Evolutionary conservation across 2,888 invertebrate genomes (phyloP).

Genomic region (Eristalis intricaria): DNA sequence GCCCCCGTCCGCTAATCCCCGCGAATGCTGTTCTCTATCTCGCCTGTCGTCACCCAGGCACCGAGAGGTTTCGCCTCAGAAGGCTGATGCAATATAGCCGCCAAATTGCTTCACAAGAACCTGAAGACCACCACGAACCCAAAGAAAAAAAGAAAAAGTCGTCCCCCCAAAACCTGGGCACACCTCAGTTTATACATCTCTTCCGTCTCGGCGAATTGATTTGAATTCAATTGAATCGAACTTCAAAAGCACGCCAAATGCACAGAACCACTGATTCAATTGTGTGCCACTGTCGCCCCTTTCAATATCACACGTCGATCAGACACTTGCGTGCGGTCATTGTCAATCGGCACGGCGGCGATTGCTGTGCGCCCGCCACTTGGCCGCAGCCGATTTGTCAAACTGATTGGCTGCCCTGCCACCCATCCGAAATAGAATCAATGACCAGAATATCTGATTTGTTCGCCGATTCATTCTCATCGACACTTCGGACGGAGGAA

Average conservation of each 20-base stretch:
- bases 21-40: not conserved
- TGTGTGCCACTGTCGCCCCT: not conserved
- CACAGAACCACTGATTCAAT: not conserved
- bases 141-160: not conserved
- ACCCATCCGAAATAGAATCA: constrained; percentile 15
- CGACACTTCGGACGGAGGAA: not conserved
- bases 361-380: constrained; percentile 3
- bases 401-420: not conserved
- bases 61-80: not conserved
- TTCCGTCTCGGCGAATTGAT: not conserved
- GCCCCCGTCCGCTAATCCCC: not conserved
- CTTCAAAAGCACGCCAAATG: not conserved
- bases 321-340: constrained; percentile 6
- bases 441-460: constrained; percentile 19
- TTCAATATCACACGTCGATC: not conserved
- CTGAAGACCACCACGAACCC: no score
- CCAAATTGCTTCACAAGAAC: not conserved
- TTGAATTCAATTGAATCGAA: not conserved
- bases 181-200: not conserved
- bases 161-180: not conserved
- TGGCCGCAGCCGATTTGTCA: not conserved
- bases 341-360: not conserved
- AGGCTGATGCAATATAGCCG: not conserved
- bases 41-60: not conserved
- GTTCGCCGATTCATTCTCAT: not conserved